Evolutionary conservation across 2,888 invertebrate species (phyloP).

Genomic region (Drosophila emarginata): DNA sequence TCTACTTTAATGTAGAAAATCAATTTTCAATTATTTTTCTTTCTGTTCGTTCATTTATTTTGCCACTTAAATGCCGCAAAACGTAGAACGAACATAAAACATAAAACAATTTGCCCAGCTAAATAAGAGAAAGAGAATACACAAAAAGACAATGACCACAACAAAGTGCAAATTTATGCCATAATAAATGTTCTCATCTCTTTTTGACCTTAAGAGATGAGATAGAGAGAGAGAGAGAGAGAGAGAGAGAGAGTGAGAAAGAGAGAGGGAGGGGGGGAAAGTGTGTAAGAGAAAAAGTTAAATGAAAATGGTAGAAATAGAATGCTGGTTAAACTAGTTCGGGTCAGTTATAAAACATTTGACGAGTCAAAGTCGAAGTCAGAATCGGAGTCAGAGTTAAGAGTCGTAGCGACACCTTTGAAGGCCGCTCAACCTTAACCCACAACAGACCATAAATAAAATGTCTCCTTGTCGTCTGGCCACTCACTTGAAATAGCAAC

Average conservation of each 20-base stretch:
- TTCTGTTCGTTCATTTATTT: background rate
- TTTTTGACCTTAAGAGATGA: slow-evolving; percentile 11
- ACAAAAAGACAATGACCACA: slow-evolving; percentile 56
- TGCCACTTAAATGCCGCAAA: slow-evolving; percentile 40
- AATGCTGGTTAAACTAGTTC: background rate
- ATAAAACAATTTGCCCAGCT: slow-evolving; percentile 62
- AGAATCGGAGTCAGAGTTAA: slow-evolving; percentile 11
- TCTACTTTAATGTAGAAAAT: too few relatives aligned
- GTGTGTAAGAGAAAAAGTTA: background rate
- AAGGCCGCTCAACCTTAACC: slow-evolving; percentile 54
- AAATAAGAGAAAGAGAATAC: slow-evolving; percentile 60
- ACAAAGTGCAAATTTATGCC: slow-evolving; percentile 76
- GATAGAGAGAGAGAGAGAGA: background rate
- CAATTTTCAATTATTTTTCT: background rate
- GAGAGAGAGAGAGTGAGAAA: too few relatives aligned
- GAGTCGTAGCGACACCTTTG: slow-evolving; percentile 41
- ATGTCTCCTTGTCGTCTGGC: slow-evolving; percentile 41
- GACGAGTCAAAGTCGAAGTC: slow-evolving; percentile 36
- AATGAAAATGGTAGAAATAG: background rate
- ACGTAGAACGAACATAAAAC: slow-evolving; percentile 37
- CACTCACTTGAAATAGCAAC: slow-evolving; percentile 39
- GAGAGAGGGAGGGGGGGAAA: background rate
- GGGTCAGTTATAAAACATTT: slow-evolving; percentile 25
- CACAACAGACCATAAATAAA: slow-evolving; percentile 50
- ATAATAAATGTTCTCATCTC: slow-evolving; percentile 60